Evolutionary conservation across 2,888 invertebrate genomes (phyloP), one percentile per base, ranked within the genome.

Genomic region (Melanophora roralis): DNA sequence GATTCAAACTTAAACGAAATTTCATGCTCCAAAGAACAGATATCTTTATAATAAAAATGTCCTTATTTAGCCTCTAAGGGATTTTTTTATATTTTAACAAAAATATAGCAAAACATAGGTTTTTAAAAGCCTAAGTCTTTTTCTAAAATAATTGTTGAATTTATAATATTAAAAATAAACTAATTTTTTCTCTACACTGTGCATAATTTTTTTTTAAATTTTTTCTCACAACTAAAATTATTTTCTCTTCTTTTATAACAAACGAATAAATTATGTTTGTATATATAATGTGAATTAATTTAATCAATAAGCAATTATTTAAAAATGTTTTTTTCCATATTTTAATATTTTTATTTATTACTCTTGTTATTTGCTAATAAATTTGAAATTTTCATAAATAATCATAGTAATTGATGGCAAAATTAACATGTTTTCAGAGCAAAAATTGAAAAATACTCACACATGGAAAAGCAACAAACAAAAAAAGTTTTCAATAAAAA

Each of bases 381-480:
- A 53, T 47, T 47, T 9, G 19, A 36, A 14, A 34, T n/a, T 16
- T 11, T 53, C n/a, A 40, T 49, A 40, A 23, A 47, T 38, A 64
- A 73, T 64, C 27, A 47, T 38, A 34, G 57, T 60, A 74, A 74
- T 67, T 67, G 72, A 65, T 71, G 59, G 60, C 59, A 72, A 60
- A 60, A 71, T 71, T 77, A 71, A 65, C 60, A 78, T 67, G 53
- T 47, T 67, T 53, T 32, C 51, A 21, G 14, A 49, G 9, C 9
- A 59, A 55, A 32, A 67, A 34, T 32, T 27, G 32, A 12, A 27
- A 64, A n/a, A n/a, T n/a, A n/a, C 36, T 43, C 19, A 23, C 27
- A 27, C 6, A 27, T 27, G 27, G 27, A 5, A 47, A 21, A 53
- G 8, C 14, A 23, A 47, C 12, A 40, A 21, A 59, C 34, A n/a